A percentile compares a stretch with the other conserved stretches of the same genome.
Conservation (phyloP, 2,888 invertebrate species). For the Dascillus cervinus region DNA sequence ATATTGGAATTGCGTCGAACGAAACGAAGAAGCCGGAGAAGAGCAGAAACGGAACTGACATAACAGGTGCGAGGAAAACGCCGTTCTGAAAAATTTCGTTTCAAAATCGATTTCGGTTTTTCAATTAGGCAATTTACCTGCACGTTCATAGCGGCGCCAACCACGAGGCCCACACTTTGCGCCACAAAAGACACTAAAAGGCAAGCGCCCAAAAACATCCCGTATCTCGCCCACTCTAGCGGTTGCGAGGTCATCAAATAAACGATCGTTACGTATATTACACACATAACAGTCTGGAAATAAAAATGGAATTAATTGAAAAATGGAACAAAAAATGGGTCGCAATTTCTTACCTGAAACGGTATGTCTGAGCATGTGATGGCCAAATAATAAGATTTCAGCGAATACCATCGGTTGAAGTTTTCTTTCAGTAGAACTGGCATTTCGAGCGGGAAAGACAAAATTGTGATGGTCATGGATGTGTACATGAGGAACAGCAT, state of each 20-base stretch:
- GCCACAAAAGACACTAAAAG: slow-evolving; percentile 90
- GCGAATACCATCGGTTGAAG: slow-evolving; percentile 94
- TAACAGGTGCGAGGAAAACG: slow-evolving; percentile 92
- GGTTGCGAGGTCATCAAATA: slow-evolving; percentile 95
- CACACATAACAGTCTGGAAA: slow-evolving; percentile 85
- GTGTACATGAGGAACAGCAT: slow-evolving; percentile 99
- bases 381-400: slow-evolving; percentile 89
- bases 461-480: slow-evolving; percentile 97
- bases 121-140: slow-evolving; percentile 48
- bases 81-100: slow-evolving; percentile 76
- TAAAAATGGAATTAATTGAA: slow-evolving; percentile 3
- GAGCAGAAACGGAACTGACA: slow-evolving; percentile 91
- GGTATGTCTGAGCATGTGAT: slow-evolving; percentile 95
- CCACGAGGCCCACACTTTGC: slow-evolving; percentile 89
- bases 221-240: slow-evolving; percentile 69
- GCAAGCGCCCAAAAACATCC: slow-evolving; percentile 83
- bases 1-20: slow-evolving; percentile 91
- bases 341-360: slow-evolving; percentile 69
- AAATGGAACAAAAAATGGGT: slow-evolving; percentile 5
- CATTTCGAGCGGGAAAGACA: slow-evolving; percentile 95
- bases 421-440: slow-evolving; percentile 91
- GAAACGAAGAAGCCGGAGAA: slow-evolving; percentile 98
- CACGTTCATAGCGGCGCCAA: slow-evolving; percentile 92
- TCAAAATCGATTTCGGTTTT: no score
- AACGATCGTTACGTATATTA: slow-evolving; percentile 86